Base-by-base conservation (phyloP, 1,140 invertebrate genomes). In the Microplitis mediator region DNA sequence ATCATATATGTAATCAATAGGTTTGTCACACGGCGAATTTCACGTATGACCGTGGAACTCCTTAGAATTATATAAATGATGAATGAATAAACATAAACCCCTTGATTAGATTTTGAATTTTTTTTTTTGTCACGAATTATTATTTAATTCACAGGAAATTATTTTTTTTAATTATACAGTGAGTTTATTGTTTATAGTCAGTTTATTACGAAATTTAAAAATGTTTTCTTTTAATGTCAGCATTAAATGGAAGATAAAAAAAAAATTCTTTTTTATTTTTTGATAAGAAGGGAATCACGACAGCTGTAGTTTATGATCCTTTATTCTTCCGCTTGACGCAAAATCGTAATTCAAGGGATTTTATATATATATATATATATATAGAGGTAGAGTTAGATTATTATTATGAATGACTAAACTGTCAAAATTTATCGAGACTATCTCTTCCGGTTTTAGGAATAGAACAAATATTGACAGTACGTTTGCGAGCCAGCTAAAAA, bases 371-470 rank as follows among this genome's bases (percentile, higher is more conserved):
- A 45, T 45, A 8, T 45, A 9, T 45, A 6, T 45, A 45, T 56
- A 14, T 45, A n/a, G 14, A 45, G 16, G 16, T 32, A 16, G 13
- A 14, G 50, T 36, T 45, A 45, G 6, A 45, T 45, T 45, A 45
- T 45, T 45, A 6, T 45, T 45, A 45, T 45, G 63, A 78, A 78
- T 77, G 74, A 34, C 16, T 51, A 76, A 76, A 80, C 77, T 80
- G 79, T 79, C 77, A 61, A 78, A 78, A 77, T 76, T 78, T 76
- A 80, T 79, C 78, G 45, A 60, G 36, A 50, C 62, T 75, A 78
- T 78, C 71, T 65, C 45, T 72, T 66, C 58, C 68, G 67, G 51
- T 58, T 34, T 32, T 60, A 23, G 23, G 23, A 23, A 23, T 23
- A 52, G 16, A 50, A 9, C 66, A 75, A 69, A 74, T 77, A 77